Evolutionary conservation across 2,797 vertebrate genomes (phyloP).

Genomic region (Gambelia wislizenii): DNA sequence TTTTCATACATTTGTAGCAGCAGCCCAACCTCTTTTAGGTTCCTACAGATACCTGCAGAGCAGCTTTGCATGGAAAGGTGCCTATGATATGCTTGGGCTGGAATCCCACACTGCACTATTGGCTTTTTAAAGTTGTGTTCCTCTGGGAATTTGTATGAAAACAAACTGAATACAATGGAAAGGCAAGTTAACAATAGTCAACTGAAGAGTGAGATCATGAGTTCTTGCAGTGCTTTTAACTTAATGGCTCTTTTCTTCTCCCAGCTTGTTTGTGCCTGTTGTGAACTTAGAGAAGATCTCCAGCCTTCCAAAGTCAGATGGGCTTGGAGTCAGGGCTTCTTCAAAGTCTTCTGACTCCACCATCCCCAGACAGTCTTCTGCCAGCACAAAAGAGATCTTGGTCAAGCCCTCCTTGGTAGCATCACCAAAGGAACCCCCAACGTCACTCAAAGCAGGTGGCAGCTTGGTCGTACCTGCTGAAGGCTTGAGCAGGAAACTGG

Average conservation of each 20-base stretch:
- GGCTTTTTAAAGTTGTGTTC: not conserved
- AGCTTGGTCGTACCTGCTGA: slow-evolving; percentile 31
- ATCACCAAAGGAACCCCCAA: slow-evolving; percentile 76
- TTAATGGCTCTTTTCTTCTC: not conserved
- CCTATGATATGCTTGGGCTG: not conserved
- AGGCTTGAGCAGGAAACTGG: slow-evolving; percentile 31
- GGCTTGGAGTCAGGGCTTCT: slow-evolving; percentile 85
- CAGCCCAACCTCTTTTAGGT: not conserved
- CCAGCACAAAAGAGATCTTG: slow-evolving; percentile 80
- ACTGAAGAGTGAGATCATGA: not conserved
- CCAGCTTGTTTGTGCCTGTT: slow-evolving; percentile 87
- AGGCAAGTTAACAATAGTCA: not conserved
- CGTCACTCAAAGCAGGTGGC: slow-evolving; percentile 69
- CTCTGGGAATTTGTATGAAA: not conserved
- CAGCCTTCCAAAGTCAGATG: slow-evolving; percentile 84
- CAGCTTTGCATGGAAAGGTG: not conserved
- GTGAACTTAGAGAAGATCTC: slow-evolving; percentile 88
- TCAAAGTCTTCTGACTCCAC: slow-evolving; percentile 74
- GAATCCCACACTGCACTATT: not conserved
- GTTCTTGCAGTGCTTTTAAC: not conserved
- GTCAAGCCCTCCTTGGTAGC: slow-evolving; percentile 64
- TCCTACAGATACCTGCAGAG: not conserved
- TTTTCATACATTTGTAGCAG: not conserved
- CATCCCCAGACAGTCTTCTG: slow-evolving; percentile 63
- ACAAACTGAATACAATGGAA: not conserved